Evolutionary conservation across 2,888 invertebrate genomes (phyloP), one percentile per base, ranked within the genome.

Genomic region (Sympetrum striolatum): DNA sequence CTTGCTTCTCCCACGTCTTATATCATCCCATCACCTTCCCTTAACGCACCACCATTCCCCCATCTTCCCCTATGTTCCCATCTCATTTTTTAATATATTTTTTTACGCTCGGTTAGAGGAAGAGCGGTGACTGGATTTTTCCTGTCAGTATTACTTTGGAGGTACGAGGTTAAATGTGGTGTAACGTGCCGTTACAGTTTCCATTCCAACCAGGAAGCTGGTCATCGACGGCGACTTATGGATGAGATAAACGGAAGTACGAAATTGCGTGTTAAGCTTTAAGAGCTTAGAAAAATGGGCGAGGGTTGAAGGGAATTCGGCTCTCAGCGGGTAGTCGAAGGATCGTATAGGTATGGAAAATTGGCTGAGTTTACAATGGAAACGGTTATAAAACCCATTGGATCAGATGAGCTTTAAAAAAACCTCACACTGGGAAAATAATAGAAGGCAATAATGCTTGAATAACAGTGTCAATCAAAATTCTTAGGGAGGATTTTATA

Each of bases 1-100:
- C 86, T 39, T 44, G 31, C 60, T 37, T 58, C 58, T 82, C 86
- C 58, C 82, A 48, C 82, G 80, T 22, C 82, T 35, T 58, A 22
- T 60, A 35, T 58, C 82, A 60, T 60, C 58, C 82, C 58, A 48
- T 58, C 82, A 35, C 80, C 82, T 82, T 82, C 82, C 82, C 31
- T 58, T 31, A 35, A 82, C 48, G 58, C 58, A 15, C 80, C 37
- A 80, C 31, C 31, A 80, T 80, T 37, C 44, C 80, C 80, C 80
- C 39, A 31, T 37, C 80, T 80, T 12, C 14, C 73, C 73, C 73
- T 73, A 73, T 25, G 31, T 14, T n/a, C 73, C 1, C 6, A 31
- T 25, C 73, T 73, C 73, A 73, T 31, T 73, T 73, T 73, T 73
- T n/a, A 31, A 25, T 73, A 25, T 73, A 25, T 73, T 53, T 44